Conservation (phyloP, 2,888 invertebrate genomes). For the Melieria omissa region DNA sequence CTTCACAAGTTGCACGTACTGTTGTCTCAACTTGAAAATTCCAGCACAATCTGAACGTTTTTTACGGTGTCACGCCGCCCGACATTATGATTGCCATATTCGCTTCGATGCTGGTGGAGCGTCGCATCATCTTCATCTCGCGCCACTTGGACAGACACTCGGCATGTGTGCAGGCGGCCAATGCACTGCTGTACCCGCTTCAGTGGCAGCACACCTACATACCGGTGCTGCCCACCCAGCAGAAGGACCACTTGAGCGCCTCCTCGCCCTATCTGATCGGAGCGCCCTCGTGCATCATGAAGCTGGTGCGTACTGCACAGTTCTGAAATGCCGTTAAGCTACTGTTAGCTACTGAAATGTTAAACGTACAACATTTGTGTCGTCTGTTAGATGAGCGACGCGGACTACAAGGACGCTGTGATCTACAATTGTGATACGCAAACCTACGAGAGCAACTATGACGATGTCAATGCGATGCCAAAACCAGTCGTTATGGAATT, state of each 20-base stretch:
- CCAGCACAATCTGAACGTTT: slow-evolving; percentile 17
- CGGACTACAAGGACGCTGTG: slow-evolving; percentile 14
- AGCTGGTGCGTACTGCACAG: slow-evolving; percentile 1
- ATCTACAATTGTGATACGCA: slow-evolving; percentile 25
- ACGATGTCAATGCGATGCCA: slow-evolving; percentile 12
- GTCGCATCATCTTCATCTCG: slow-evolving; percentile 18
- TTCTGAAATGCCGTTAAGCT: not conserved
- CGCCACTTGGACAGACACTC: slow-evolving; percentile 17
- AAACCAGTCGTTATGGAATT: slow-evolving; percentile 1
- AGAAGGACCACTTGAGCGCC: not conserved
- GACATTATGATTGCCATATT: slow-evolving; percentile 16
- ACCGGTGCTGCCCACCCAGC: slow-evolving; percentile 13
- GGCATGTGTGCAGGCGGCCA: slow-evolving; percentile 18
- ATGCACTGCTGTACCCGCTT: slow-evolving; percentile 12
- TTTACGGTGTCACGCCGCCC: slow-evolving; percentile 3
- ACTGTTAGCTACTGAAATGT: not conserved
- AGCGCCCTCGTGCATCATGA: not conserved
- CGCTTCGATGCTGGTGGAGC: slow-evolving; percentile 10
- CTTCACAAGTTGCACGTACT: not conserved
- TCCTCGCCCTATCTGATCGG: slow-evolving; percentile 16
- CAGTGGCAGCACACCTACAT: slow-evolving; percentile 20
- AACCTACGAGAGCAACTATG: slow-evolving; percentile 13
- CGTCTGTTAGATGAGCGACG: slow-evolving; percentile 5
- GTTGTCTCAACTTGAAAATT: not conserved
- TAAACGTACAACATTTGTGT: not conserved